Conservation (phyloP, 2,888 invertebrate species). For the Hypsopygia costalis region DNA sequence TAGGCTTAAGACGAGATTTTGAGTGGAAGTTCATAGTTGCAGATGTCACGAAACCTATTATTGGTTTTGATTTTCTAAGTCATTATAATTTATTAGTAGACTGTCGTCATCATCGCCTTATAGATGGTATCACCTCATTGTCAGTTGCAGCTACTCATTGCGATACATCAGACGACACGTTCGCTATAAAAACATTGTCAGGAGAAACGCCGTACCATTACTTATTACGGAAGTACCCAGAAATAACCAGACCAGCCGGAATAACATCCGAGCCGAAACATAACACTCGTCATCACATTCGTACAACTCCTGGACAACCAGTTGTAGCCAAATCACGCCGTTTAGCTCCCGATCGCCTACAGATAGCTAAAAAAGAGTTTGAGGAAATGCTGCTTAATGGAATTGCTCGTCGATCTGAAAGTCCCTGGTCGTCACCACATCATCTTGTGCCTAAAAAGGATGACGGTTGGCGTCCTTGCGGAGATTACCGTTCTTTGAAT, state of each 20-base stretch:
- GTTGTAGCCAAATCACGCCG: slow-evolving; percentile 15
- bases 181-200: not conserved
- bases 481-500: slow-evolving; percentile 1
- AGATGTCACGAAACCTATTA: slow-evolving; percentile 35
- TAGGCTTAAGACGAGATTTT: slow-evolving; percentile 21
- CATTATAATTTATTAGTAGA: slow-evolving; percentile 35
- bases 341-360: slow-evolving; percentile 12
- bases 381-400: slow-evolving; percentile 15
- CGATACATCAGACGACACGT: not conserved
- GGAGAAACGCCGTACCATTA: slow-evolving; percentile 11
- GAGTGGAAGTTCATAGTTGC: slow-evolving; percentile 36
- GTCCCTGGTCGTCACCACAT: slow-evolving; percentile 14
- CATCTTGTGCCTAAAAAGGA: not conserved
- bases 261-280: not conserved
- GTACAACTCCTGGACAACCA: slow-evolving; percentile 13
- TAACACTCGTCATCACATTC: not conserved
- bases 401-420: slow-evolving; percentile 10
- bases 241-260: slow-evolving; percentile 13
- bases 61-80: slow-evolving; percentile 37
- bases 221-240: slow-evolving; percentile 13
- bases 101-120: slow-evolving; percentile 22
- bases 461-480: not conserved
- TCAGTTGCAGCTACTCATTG: not conserved
- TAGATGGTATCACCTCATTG: slow-evolving; percentile 19
- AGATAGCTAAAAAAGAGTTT: slow-evolving; percentile 2